phyloP scores from a whole-genome alignment of 2,888 invertebrate species.

The Drosophila anomelani region DNA sequence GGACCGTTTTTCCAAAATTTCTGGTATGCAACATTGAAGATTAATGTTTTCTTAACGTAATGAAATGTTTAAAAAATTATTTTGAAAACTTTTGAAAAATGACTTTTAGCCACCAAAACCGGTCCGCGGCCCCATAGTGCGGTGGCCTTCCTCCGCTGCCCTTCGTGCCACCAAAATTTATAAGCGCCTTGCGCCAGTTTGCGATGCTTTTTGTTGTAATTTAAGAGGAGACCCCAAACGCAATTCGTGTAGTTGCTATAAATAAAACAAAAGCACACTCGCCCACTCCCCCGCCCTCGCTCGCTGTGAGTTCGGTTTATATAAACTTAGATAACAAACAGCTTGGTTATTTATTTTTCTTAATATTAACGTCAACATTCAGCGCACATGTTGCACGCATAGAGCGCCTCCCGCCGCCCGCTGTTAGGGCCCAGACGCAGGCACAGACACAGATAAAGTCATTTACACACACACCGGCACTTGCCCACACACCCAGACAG shows the following conservation, averaged over 20 bases:
- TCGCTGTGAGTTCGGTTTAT: constrained; percentile 64
- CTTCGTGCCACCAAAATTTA: constrained; percentile 62
- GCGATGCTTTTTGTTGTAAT: constrained; percentile 64
- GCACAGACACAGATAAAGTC: constrained; percentile 72
- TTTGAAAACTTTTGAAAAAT: too few species aligned
- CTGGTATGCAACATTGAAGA: too few species aligned
- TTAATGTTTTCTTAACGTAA: too few species aligned
- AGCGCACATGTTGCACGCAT: constrained; percentile 80
- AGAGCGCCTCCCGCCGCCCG: constrained; percentile 45
- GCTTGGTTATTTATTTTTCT: constrained; percentile 79
- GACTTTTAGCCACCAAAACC: too few species aligned
- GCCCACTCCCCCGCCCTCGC: constrained; percentile 9
- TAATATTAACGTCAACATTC: constrained; percentile 81
- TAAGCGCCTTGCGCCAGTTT: constrained; percentile 69
- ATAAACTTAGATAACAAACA: constrained; percentile 79
- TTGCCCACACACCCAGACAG: constrained; percentile 21
- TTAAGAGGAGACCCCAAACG: constrained; percentile 68
- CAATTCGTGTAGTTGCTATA: constrained; percentile 77
- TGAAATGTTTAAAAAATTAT: too few species aligned
- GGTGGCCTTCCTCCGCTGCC: not conserved
- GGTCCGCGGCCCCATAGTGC: too few species aligned
- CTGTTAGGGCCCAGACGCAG: constrained; percentile 51
- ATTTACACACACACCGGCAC: constrained; percentile 66
- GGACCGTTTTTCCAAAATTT: too few species aligned
- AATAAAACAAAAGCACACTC: constrained; percentile 67